Base-by-base conservation (phyloP, 1,140 invertebrate species). In the Scaptomyza hsui region DNA sequence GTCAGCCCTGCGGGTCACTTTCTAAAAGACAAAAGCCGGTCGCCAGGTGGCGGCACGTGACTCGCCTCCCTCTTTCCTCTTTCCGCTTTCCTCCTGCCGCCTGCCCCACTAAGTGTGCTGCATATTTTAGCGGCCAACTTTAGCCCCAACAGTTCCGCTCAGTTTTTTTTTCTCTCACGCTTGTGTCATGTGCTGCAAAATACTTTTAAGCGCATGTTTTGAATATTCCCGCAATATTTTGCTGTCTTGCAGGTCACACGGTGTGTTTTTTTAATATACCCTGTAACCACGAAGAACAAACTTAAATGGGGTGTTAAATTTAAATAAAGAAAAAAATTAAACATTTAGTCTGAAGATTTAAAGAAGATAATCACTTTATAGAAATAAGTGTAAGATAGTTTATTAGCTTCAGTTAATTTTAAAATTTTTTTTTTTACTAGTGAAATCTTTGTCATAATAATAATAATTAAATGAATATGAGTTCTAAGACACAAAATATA, bases 121-220 rank as follows among this genome's bases (percentile, higher is more conserved):
- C 77, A 85, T 85, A 86, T 86, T 86, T 76, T 70, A 67, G 55
- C 80, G 29, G 49, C 61, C 63, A 63, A 61, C 47, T 69, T 69
- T 42, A 37, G 35, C 41, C 41, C 18, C 55, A 51, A 60, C 45
- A 60, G 35, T 56, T 42, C 51, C 35, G 41, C 59, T 35, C 52
- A 19, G 10, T 10, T 10, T 57, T 48, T 52, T 12, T 24, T 16
- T 2, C 9, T 47, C 42, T 51, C 61, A 41, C 35, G 51, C 48
- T 64, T 52, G 49, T 62, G 63, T 63, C 72, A 75, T 79, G 72
- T 76, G 68, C 81, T 85, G 61, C 61, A 62, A 78, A 79, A 80
- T 80, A 85, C 81, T 79, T 85, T 85, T 65, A 64, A 85, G 81
- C 61, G 82, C 81, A 85, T 86, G 82, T 86, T 86, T 86, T 86